Evolutionary conservation across 1,140 invertebrate genomes (phyloP).

Genomic region (Ruditapes philippinarum): DNA sequence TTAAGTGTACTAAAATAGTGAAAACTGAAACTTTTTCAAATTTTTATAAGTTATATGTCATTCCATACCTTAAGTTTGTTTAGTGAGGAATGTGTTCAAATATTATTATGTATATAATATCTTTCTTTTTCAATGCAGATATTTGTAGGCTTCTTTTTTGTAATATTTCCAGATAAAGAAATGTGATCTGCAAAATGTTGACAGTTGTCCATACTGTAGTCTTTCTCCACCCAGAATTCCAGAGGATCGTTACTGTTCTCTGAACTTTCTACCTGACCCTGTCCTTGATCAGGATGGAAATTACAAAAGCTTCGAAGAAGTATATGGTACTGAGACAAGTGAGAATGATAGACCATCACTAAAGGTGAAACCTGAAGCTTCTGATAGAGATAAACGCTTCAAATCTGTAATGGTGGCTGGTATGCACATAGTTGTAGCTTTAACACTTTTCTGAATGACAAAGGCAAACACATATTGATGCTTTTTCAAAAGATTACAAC

Average conservation of each 20-base stretch:
- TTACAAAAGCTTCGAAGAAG: not conserved
- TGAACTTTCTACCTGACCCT: slow-evolving; percentile 52
- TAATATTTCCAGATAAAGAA: slow-evolving; percentile 36
- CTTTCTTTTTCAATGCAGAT: not conserved
- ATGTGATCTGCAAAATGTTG: not conserved
- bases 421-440: not conserved
- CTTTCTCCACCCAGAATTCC: not conserved
- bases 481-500: not conserved
- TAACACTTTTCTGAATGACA: too few species aligned
- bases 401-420: not conserved
- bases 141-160: not conserved
- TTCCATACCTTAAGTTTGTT: not conserved
- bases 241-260: not conserved
- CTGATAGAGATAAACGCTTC: not conserved
- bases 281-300: slow-evolving; percentile 9
- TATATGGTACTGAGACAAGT: not conserved
- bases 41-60: not conserved
- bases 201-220: slow-evolving; percentile 13
- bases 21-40: not conserved
- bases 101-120: not conserved
- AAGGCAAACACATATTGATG: too few species aligned
- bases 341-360: not conserved
- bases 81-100: not conserved
- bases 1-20: too few species aligned
- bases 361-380: not conserved